Evolutionary conservation across 2,113 vertebrate genomes (phyloP).

Genomic region (Semnornis frantzii): DNA sequence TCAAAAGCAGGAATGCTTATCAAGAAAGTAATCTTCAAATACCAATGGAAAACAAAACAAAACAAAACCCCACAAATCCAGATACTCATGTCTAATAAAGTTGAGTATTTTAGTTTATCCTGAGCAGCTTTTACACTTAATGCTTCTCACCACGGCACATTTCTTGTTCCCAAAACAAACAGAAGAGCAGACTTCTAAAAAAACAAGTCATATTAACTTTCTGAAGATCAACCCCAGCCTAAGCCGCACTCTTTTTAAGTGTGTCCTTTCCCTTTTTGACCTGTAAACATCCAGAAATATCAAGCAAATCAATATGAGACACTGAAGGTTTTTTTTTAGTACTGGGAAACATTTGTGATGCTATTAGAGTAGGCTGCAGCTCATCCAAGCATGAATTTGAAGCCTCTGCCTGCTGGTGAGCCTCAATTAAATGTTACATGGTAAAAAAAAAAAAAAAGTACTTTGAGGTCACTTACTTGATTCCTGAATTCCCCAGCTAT

Average conservation of each 20-base stretch:
- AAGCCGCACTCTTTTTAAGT: not conserved
- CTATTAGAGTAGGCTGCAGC: not conserved
- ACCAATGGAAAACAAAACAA: not conserved
- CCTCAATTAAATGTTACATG: not conserved
- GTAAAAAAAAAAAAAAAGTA: not conserved
- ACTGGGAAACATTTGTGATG: not conserved
- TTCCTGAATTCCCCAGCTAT: constrained; percentile 79
- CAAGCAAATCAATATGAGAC: not conserved
- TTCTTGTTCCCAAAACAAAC: not conserved
- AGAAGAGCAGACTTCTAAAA: not conserved
- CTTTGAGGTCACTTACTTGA: constrained; percentile 54
- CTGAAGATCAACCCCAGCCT: not conserved
- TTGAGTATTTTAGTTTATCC: not conserved
- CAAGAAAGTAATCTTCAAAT: not conserved
- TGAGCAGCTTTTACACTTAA: not conserved
- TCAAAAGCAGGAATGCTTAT: not conserved
- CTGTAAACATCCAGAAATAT: not conserved
- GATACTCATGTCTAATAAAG: not conserved
- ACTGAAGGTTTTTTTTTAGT: not conserved
- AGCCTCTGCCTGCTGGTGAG: not conserved
- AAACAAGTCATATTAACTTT: not conserved
- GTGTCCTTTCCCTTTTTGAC: not conserved
- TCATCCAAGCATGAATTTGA: not conserved
- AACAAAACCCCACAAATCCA: not conserved
- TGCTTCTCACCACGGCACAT: not conserved